Base-by-base conservation (phyloP, 1,140 invertebrate species). In the Achatina immaculata region DNA sequence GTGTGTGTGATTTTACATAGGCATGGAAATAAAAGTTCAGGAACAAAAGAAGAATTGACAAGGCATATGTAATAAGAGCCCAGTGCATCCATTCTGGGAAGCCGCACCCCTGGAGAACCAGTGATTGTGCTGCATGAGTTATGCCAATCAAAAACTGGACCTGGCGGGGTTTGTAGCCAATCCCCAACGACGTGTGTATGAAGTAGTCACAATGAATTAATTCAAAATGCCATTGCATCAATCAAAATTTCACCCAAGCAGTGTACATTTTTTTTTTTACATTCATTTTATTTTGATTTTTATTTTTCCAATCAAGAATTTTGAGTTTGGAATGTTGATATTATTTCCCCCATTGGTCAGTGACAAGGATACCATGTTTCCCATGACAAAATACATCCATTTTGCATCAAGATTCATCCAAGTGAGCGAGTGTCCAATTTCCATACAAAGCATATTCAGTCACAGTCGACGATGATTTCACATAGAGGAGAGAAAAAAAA, bases 81-180 rank as follows among this genome's bases (percentile, higher is more conserved):
- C 96, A 97, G 88, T 97, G 96, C 96, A 98, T 97, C 96, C 96
- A 98, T 36, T 95, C 89, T 0, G 97, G 96, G 89, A 97, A 98
- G 81, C 95, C 94, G 91, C 97, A 98, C 72, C 95, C 94, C 0
- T 94, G 94, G 9, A 76, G 42, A 80, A 94, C 92, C 79, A 98
- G 94, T 28, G 95, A 96, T 88, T 96, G 95, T 34, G 95, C 92
- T 21, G 96, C 96, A 77, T 97, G 93, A 79, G 95, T 92, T 72
- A 97, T 93, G 45, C 96, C 96, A 83, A 94, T 94, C 0, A 95
- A 95, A 92, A 98, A 98, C 92, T 98, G 96, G 83, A 96, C 95
- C 94, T 94, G 88, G 40, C 19, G 42, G 91, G 48, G 3, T 21
- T 28, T 73, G 38, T 72, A 14, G 69, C 16, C 9, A 16, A 38